Evolutionary conservation across 1,140 invertebrate genomes (phyloP).

Genomic region (Tribolium madens): DNA sequence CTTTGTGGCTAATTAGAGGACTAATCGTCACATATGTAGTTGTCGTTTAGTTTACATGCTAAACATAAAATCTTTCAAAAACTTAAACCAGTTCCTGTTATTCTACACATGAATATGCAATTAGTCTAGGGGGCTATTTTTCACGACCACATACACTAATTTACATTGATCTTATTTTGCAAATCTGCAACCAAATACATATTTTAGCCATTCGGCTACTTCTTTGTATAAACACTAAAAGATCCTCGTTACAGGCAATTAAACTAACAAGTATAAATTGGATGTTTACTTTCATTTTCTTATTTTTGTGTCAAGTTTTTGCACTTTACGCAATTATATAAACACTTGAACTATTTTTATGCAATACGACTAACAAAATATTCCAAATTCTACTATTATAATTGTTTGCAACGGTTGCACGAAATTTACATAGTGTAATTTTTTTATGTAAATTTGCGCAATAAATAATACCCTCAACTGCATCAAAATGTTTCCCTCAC

Average conservation of each 20-base stretch:
- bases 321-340: not conserved
- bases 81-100: conserved; percentile 29
- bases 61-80: conserved; percentile 28
- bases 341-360: conserved; percentile 5
- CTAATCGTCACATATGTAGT: conserved; percentile 28
- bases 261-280: conserved; percentile 31
- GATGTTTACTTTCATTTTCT: conserved; percentile 36
- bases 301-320: conserved; percentile 17
- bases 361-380: not conserved
- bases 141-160: conserved; percentile 3
- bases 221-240: conserved; percentile 6
- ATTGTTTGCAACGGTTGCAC: conserved; percentile 20
- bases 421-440: conserved; percentile 27
- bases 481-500: conserved; percentile 22
- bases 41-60: conserved; percentile 11
- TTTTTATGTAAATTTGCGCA: conserved; percentile 26
- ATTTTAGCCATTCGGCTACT: not conserved
- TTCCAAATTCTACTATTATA: not conserved
- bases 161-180: conserved; percentile 6
- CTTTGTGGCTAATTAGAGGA: conserved; percentile 34
- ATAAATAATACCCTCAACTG: conserved; percentile 36
- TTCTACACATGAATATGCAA: conserved; percentile 21
- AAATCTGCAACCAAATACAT: not conserved
- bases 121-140: conserved; percentile 14
- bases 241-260: conserved; percentile 15